A percentile compares a stretch with the other conserved stretches of the same genome.
These are phyloP conservation scores for Takifugu flavidus DNA, from an alignment of 2,113 vertebrate species.

Conservation along the genomic window DNA sequence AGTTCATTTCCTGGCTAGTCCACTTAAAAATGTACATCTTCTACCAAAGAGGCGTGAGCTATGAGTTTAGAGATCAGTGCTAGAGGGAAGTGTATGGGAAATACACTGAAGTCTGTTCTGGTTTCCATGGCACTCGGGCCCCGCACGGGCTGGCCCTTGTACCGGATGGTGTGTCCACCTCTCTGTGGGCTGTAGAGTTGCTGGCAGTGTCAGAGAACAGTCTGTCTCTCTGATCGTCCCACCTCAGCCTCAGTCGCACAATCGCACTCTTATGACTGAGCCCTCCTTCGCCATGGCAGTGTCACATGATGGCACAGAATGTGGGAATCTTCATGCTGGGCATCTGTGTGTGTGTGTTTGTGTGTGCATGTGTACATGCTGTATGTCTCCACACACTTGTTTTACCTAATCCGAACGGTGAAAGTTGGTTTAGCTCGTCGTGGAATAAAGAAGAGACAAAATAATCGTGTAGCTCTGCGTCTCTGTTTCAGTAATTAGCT, in stretches of 20 bases:
- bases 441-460: neutral
- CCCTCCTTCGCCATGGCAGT: slow-evolving; percentile 53
- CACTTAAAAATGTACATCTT: neutral
- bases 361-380: neutral
- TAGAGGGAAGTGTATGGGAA: slow-evolving; percentile 19
- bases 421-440: slow-evolving; percentile 15
- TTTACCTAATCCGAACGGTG: slow-evolving; percentile 12
- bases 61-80: neutral
- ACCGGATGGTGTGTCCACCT: slow-evolving; percentile 45
- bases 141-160: slow-evolving; percentile 34
- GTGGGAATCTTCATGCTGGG: slow-evolving; percentile 24
- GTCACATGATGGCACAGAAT: slow-evolving; percentile 57
- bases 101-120: slow-evolving; percentile 4
- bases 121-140: slow-evolving; percentile 51
- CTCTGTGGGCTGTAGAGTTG: slow-evolving; percentile 39
- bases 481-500: neutral
- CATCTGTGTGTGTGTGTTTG: neutral
- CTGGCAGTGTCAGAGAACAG: slow-evolving; percentile 56
- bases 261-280: slow-evolving; percentile 65
- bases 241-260: slow-evolving; percentile 58
- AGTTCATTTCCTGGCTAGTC: no score
- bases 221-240: slow-evolving; percentile 62
- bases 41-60: neutral
- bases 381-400: neutral
- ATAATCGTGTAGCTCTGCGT: neutral